These are phyloP conservation scores for Tyria jacobaeae DNA, from an alignment of 2,888 invertebrate genomes.

Conservation along the genomic window DNA sequence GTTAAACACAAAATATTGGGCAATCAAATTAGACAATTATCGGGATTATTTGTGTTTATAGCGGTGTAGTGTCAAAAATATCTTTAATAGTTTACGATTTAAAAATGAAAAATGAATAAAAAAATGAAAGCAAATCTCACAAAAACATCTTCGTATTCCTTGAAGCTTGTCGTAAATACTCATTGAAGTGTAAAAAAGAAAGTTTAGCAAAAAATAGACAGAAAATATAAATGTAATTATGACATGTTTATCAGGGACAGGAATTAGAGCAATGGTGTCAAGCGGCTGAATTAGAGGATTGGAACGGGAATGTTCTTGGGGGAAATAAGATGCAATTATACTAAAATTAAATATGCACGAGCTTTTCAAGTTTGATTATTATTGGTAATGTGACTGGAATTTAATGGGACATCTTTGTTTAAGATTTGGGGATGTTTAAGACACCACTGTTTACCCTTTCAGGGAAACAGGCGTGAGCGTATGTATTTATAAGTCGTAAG, in stretches of 20 bases:
- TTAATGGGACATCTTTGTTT: slow-evolving; percentile 5
- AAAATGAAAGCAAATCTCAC: too few species aligned
- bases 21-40: too few species aligned
- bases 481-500: too few species aligned
- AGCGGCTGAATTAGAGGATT: slow-evolving; percentile 17
- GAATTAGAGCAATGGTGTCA: slow-evolving; percentile 25
- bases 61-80: too few species aligned
- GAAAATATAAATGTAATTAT: slow-evolving; percentile 54
- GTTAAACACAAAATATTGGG: too few species aligned
- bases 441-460: too few species aligned
- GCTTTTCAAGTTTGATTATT: slow-evolving; percentile 6
- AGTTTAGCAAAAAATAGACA: slow-evolving; percentile 21
- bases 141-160: not conserved
- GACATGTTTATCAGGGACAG: slow-evolving; percentile 47
- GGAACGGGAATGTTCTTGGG: slow-evolving; percentile 7
- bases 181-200: slow-evolving; percentile 24
- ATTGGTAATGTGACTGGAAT: slow-evolving; percentile 10
- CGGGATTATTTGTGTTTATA: too few species aligned
- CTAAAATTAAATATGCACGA: slow-evolving; percentile 11
- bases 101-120: too few species aligned
- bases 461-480: too few species aligned
- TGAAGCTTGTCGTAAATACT: slow-evolving; percentile 1
- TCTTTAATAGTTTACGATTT: too few species aligned
- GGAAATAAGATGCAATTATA: slow-evolving; percentile 24
- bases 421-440: too few species aligned